Evolutionary conservation across 2,797 vertebrate genomes (phyloP), one percentile per base, ranked within the genome.

Genomic region (Aplochiton taeniatus): DNA sequence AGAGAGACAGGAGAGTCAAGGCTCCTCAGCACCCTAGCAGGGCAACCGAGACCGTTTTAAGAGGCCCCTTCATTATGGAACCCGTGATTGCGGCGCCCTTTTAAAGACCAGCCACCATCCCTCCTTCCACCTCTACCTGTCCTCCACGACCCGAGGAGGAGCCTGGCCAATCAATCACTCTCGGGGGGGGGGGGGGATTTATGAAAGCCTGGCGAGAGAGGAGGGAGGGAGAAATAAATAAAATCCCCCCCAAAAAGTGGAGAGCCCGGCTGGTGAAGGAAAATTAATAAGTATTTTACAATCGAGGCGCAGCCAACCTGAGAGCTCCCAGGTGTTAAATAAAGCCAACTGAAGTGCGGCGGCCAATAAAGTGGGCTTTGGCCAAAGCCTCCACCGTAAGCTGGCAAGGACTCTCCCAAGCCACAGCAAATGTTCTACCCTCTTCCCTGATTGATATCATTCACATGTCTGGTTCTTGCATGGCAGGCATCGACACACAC

Each of bases 281-380:
- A 86, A 89, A 88, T 73, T 57, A 0, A 0, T 51, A 49, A 67
- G 75, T 69, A 65, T 65, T 85, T 88, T 82, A 86, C 76, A 73
- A 67, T 67, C 53, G 68, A 12, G 57, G 69, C 48, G 69, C 65
- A 58, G 60, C 7, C 9, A 9, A 50, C 57, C 60, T 81, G 83
- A 86, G 75, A 70, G 83, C 80, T 85, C 84, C 85, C 80, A 82
- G 85, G 84, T 85, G 80, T 84, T 90, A 86, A 89, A 84, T 88
- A 88, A 92, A 88, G 81, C 75, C 66, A 89, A 91, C 90, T 88
- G 83, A 91, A 91, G 85, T 85, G 79, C 74, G 70, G 72, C 56
- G 67, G 77, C 83, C 85, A 86, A 86, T 92, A 91, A 91, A 92
- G 83, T 45, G 19, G 64, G 16, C 60, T 79, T 83, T 81, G 82